Base-by-base conservation (phyloP, 30 jellyfish, hydroid and myxozoan genomes). In the Hydractinia symbiolongicarpus region DNA sequence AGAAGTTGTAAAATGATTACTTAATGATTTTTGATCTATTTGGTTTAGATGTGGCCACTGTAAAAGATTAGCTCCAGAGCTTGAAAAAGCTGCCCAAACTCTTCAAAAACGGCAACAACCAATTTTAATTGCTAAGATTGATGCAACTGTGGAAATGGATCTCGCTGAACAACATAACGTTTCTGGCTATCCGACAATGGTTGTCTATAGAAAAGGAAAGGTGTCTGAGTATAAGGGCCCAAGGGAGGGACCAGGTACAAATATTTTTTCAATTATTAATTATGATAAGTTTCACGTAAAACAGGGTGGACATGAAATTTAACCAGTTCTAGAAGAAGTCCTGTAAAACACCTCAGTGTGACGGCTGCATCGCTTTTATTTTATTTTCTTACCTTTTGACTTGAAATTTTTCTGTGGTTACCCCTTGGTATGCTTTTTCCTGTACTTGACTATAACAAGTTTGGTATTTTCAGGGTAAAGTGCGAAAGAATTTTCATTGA, bases 21-120 rank as follows among this genome's bases (percentile, higher is more conserved):
- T 58, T 58, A 58, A 0, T 11, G 17, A 58, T 0, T 58, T 58
- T 58, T 58, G 15, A 58, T 16, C 16, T 71, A 44, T 81, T 66
- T 8, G 44, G 50, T 78, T 9, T 50, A 93, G 98, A 94, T 94
- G 99, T 84, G 99, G 99, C 4, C 99, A 94, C 72, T 94, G 99
- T 73, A 94, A 94, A 68, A 72, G 79, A 57, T 81, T 94, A 19
- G 99, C 96, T 6, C 99, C 99, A 76, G 95, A 81, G 57, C 95
- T 89, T 73, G 99, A 94, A 71, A 94, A 94, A 79, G 99, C 99
- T 53, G 99, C 96, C n/a, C 78, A 79, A 54, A 81, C 54, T 14
- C 61, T 94, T 50, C 85, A 94, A 67, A 77, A 72, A 14, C 79
- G 88, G 5, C 95, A 94, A 15, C 81, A 54, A 44, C 96, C 96